phyloP scores from a whole-genome alignment of 1,140 invertebrate genomes.

The Dolichoris vasculosae region DNA sequence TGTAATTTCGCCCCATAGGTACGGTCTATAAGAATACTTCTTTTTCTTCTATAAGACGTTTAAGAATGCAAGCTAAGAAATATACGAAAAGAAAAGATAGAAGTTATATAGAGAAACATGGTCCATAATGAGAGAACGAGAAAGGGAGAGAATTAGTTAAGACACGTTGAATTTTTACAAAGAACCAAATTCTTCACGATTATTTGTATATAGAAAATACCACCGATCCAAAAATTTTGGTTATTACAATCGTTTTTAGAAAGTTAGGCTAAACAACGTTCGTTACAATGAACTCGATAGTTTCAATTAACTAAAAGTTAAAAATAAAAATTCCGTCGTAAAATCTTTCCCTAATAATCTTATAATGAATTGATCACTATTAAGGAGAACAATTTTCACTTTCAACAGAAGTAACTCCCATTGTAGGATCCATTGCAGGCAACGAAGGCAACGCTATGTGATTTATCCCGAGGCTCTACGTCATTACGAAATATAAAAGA shows the following conservation, averaged over 20 bases:
- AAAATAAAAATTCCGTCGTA: not conserved
- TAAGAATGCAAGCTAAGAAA: not conserved
- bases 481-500: slow-evolving; percentile 47
- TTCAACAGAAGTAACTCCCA: slow-evolving; percentile 24
- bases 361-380: not conserved
- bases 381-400: slow-evolving; percentile 27
- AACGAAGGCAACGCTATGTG: not conserved
- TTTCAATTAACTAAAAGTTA: too few relatives aligned
- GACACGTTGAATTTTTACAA: not conserved
- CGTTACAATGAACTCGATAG: too few relatives aligned
- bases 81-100: not conserved
- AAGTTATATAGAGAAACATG: not conserved
- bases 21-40: not conserved
- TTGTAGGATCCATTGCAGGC: not conserved
- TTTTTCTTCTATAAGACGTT: not conserved
- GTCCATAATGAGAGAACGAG: not conserved
- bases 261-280: too few relatives aligned
- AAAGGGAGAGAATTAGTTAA: not conserved
- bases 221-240: too few relatives aligned
- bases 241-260: too few relatives aligned
- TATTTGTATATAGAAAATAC: too few relatives aligned
- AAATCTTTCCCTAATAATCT: not conserved
- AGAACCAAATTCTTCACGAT: too few relatives aligned
- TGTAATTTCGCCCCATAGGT: slow-evolving; percentile 36
- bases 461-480: slow-evolving; percentile 1